Percentiles rank a stretch among this genome's conserved stretches.
These are phyloP conservation scores for Stictonetta naevosa DNA, from an alignment of 2,113 vertebrate species.

Conservation along the genomic window DNA sequence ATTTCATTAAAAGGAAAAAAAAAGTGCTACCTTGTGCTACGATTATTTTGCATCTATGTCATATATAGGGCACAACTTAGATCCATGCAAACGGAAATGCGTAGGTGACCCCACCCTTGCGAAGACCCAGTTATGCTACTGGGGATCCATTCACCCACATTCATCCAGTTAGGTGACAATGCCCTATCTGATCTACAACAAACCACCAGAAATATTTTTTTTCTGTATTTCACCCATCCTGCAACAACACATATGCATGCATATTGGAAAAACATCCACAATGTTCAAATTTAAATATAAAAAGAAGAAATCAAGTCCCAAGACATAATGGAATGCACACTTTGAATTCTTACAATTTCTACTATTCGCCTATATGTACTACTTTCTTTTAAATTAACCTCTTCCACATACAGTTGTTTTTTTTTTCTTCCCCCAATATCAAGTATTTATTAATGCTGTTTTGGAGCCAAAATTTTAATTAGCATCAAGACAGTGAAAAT, in stretches of 20 bases:
- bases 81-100: not conserved
- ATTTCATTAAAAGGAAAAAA: not conserved
- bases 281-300: not conserved
- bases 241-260: not conserved
- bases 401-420: not conserved
- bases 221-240: not conserved
- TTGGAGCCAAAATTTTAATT: not conserved
- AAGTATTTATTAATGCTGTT: not conserved
- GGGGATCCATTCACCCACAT: not conserved
- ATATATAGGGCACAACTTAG: not conserved
- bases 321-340: not conserved
- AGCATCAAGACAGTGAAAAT: not conserved
- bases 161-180: not conserved
- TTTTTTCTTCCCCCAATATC: not conserved
- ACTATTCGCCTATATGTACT: not conserved
- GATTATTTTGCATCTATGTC: not conserved
- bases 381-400: not conserved
- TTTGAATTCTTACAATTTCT: not conserved
- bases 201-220: not conserved
- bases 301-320: not conserved
- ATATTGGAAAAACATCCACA: not conserved
- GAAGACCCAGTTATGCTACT: not conserved
- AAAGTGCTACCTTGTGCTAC: not conserved
- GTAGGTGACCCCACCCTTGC: constrained; percentile 10
- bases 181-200: not conserved